Evolutionary conservation across 2,797 vertebrate species (phyloP).

Genomic region (Thripadectes ignobilis): DNA sequence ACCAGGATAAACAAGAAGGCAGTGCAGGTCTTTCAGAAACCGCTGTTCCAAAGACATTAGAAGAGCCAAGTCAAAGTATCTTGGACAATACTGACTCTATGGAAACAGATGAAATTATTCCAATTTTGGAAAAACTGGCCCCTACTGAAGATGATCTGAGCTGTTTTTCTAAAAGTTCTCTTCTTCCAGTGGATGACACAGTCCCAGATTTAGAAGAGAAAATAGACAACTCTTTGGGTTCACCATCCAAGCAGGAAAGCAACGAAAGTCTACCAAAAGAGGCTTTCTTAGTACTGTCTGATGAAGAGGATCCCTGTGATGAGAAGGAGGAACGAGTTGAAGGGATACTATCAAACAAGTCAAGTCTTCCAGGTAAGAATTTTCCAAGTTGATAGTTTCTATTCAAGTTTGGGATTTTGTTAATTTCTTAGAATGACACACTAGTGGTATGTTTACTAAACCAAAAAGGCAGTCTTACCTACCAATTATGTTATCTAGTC

Average conservation of each 20-base stretch:
- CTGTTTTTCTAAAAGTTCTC: conserved; percentile 75
- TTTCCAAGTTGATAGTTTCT: background rate
- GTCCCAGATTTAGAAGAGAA: conserved; percentile 77
- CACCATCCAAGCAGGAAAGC: conserved; percentile 81
- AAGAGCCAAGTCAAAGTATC: conserved; percentile 38
- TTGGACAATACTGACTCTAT: conserved; percentile 69
- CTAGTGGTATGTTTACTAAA: background rate
- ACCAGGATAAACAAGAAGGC: conserved; percentile 35
- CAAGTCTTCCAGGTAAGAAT: conserved; percentile 71
- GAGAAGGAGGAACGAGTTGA: conserved; percentile 72
- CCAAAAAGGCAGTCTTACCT: background rate
- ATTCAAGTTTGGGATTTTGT: background rate
- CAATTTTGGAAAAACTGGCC: conserved; percentile 84
- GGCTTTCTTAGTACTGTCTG: conserved; percentile 87
- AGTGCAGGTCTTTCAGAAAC: conserved; percentile 51
- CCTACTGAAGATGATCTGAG: conserved; percentile 77
- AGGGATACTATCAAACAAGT: conserved; percentile 28
- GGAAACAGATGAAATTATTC: conserved; percentile 85
- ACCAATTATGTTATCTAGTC: background rate
- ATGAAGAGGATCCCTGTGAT: conserved; percentile 85
- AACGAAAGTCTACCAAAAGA: conserved; percentile 85
- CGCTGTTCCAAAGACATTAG: conserved; percentile 31
- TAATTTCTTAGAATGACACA: background rate
- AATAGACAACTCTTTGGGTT: conserved; percentile 72
- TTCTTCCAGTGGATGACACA: conserved; percentile 72